Evolutionary conservation across 2,888 invertebrate genomes (phyloP), one percentile per base, ranked within the genome.

Genomic region (Sinelater perroti): DNA sequence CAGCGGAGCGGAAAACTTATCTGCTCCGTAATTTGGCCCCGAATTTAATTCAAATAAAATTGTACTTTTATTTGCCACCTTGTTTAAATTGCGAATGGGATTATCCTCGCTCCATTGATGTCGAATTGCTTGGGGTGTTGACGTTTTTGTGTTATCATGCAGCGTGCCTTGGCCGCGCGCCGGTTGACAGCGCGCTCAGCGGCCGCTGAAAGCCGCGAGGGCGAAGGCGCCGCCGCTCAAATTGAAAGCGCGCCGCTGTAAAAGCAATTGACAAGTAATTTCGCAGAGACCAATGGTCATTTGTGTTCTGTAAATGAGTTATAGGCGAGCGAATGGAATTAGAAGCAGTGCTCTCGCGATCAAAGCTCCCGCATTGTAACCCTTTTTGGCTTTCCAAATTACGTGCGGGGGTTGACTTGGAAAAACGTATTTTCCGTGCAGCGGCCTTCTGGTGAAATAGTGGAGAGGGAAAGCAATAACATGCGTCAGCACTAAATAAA

Each of bases 21-120:
- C 59, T 60, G 51, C 49, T 57, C 44, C 53, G 53, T 61, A 61
- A 61, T 57, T 61, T 61, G 49, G 61, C 57, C 58, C 58, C 53
- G 56, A 59, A 61, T 53, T 61, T 59, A 63, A 59, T 61, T 59
- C 59, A 61, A 58, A 59, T 63, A 54, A 63, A 63, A 59, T 61
- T 53, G 60, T 62, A 60, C 60, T 57, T 62, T 64, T 62, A 59
- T 62, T 62, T 62, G 60, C 64, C 64, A 64, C 67, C 68, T 68
- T 70, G 69, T 73, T 71, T 67, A 71, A 70, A 72, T 71, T 70
- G 72, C 73, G 72, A 72, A 75, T 68, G 70, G 72, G 73, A 74
- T 75, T 75, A 75, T 68, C 57, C 62, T 71, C 72, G 74, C 74
- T 75, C 72, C 71, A 75, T 75, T 71, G 75, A 70, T 66, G 67